phyloP scores from a whole-genome alignment of 2,113 vertebrate genomes.

The Nycticryphes semicollaris region DNA sequence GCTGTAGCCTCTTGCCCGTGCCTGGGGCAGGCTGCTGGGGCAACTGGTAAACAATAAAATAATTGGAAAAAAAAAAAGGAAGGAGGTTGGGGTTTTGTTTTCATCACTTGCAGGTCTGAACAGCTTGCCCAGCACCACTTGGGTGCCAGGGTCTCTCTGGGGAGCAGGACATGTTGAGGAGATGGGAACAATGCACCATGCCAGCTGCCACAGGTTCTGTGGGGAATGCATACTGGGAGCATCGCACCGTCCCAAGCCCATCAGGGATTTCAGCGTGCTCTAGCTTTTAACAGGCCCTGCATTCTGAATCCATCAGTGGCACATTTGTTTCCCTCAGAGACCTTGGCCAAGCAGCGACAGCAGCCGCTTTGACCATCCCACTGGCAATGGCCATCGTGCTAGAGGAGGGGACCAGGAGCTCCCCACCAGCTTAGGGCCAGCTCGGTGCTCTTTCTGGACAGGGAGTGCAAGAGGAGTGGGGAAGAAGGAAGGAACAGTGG shows the following conservation, averaged over 20 bases:
- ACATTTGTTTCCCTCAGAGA: background rate
- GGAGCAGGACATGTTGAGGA: background rate
- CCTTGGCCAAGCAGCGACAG: background rate
- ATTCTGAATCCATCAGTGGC: background rate
- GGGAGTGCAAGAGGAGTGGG: background rate
- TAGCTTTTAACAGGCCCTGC: background rate
- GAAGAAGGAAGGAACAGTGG: background rate
- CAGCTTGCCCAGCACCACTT: background rate
- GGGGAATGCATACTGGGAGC: background rate
- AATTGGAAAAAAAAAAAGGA: background rate
- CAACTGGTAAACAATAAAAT: background rate
- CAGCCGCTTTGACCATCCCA: background rate
- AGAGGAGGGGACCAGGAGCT: background rate
- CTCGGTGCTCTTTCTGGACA: background rate
- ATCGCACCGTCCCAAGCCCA: background rate
- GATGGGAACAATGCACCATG: rapidly evolving
- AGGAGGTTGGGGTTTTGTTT: background rate
- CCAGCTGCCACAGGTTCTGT: background rate
- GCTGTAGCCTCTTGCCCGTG: background rate
- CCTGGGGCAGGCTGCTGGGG: background rate
- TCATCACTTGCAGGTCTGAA: background rate
- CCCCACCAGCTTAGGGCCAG: background rate
- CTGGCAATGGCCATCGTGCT: background rate
- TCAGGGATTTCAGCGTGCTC: background rate
- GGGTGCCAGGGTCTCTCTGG: background rate